phyloP scores from a whole-genome alignment of 2,113 vertebrate genomes.

The Corythoichthys intestinalis region DNA sequence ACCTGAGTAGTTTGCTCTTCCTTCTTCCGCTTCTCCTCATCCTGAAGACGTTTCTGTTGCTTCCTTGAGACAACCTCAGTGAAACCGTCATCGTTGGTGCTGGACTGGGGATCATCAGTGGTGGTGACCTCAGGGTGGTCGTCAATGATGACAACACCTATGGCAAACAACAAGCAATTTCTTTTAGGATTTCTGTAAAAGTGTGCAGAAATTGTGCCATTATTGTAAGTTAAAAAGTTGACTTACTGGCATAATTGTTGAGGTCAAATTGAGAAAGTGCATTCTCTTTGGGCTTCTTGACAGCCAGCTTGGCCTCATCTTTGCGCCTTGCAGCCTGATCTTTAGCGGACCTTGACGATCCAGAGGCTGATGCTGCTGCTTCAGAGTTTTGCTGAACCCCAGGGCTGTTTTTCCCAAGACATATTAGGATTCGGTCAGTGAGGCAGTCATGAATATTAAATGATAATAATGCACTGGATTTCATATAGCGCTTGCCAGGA shows the following conservation, averaged over 20 bases:
- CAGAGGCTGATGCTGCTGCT: slow-evolving; percentile 52
- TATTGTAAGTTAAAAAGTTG: not conserved
- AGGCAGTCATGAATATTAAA: no score
- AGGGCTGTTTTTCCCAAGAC: slow-evolving; percentile 37
- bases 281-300: slow-evolving; percentile 94
- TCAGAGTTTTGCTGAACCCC: slow-evolving; percentile 75
- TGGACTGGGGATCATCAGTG: slow-evolving; percentile 92
- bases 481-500: no score
- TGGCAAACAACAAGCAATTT: slow-evolving; percentile 6
- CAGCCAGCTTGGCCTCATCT: slow-evolving; percentile 86
- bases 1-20: slow-evolving; percentile 96
- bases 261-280: slow-evolving; percentile 97
- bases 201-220: not conserved
- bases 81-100: slow-evolving; percentile 91
- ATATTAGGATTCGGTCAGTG: not conserved
- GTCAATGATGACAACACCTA: slow-evolving; percentile 98
- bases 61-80: slow-evolving; percentile 98
- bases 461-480: no score
- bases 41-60: slow-evolving; percentile 96
- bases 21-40: slow-evolving; percentile 95
- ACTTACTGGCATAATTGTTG: slow-evolving; percentile 98
- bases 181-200: not conserved
- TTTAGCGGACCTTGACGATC: slow-evolving; percentile 75
- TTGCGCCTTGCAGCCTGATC: slow-evolving; percentile 82
- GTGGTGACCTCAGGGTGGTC: slow-evolving; percentile 99